A percentile compares a stretch with the other conserved stretches of the same genome.
Evolutionary conservation across 2,113 vertebrate genomes (phyloP).

Genomic region (Girardinichthys multiradiatus): DNA sequence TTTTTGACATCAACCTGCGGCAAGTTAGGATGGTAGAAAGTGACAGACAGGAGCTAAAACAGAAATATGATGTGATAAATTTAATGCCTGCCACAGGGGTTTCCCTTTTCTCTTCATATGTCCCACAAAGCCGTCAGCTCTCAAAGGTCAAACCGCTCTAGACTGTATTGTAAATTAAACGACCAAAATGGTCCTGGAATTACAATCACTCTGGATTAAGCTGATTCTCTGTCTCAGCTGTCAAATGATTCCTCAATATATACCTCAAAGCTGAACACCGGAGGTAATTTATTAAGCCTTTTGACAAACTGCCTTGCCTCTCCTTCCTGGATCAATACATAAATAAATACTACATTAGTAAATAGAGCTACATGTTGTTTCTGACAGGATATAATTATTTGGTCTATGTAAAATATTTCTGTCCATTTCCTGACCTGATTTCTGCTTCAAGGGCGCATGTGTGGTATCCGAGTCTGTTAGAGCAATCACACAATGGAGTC

Average conservation of each 20-base stretch:
- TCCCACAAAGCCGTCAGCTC: constrained; percentile 3
- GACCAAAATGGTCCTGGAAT: constrained; percentile 5
- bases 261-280: neutral
- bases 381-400: constrained; percentile 18
- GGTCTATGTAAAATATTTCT: constrained; percentile 25
- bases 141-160: neutral
- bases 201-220: neutral
- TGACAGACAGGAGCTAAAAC: neutral
- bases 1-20: neutral
- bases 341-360: constrained; percentile 15
- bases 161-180: neutral
- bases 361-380: neutral
- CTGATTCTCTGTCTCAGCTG: neutral
- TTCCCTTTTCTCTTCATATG: neutral
- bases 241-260: neutral
- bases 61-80: neutral
- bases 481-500: constrained; percentile 4
- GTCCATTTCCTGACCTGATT: constrained; percentile 16
- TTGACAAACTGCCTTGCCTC: constrained; percentile 2
- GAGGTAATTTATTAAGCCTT: neutral
- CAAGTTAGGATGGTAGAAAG: neutral
- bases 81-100: neutral
- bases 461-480: too few relatives aligned
- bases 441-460: neutral
- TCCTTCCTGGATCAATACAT: constrained; percentile 13